Conservation (phyloP, 2,113 vertebrate genomes). For the Tetrao urogallus region DNA sequence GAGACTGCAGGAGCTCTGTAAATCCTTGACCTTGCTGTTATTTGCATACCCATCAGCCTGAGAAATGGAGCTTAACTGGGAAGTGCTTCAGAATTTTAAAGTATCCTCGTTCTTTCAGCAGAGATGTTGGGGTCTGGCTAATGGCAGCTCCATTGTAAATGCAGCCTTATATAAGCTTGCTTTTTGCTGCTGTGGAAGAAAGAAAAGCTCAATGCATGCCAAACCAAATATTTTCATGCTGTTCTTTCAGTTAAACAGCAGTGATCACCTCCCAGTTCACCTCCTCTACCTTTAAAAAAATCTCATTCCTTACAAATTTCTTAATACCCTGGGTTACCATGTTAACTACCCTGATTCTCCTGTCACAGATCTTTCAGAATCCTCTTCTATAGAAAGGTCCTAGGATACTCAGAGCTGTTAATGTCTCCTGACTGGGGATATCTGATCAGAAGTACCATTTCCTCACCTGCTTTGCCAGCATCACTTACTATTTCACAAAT, state of each 20-base stretch:
- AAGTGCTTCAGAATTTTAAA: background rate
- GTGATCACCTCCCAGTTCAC: background rate
- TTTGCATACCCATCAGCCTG: background rate
- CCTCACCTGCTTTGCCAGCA: background rate
- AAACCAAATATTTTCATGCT: background rate
- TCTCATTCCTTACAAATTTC: fast-evolving
- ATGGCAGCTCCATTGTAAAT: background rate
- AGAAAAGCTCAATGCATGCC: background rate
- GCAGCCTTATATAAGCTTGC: background rate
- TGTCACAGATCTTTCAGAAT: background rate
- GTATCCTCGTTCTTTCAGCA: background rate
- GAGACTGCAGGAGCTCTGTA: background rate
- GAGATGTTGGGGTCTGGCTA: background rate
- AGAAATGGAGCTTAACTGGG: background rate
- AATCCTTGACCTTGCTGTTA: background rate
- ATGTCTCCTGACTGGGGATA: background rate
- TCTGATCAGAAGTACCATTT: background rate
- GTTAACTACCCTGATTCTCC: background rate
- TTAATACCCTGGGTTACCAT: background rate
- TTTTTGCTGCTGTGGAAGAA: background rate
- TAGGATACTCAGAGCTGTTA: background rate
- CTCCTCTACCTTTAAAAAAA: background rate
- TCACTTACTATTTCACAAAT: background rate
- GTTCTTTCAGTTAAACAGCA: background rate
- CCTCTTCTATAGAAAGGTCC: background rate